Conservation (phyloP, 2,797 vertebrate genomes). For the Eleutherodactylus coqui region DNA sequence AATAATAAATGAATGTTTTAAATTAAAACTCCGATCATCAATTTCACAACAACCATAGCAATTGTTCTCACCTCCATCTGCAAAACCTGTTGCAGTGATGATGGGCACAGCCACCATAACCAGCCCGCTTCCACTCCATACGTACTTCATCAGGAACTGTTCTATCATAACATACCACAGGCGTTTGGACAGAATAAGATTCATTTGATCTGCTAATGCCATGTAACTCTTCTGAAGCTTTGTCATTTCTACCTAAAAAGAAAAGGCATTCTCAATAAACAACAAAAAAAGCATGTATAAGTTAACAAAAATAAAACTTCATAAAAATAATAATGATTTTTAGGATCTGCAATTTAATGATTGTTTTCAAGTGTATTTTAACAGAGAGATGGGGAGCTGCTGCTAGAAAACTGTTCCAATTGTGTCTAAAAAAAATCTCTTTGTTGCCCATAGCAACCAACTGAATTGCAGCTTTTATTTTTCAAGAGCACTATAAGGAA, state of each 20-base stretch:
- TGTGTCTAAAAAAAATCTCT: too few species aligned
- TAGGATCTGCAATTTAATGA: not conserved
- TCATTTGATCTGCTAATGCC: constrained; percentile 92
- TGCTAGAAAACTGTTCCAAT: too few species aligned
- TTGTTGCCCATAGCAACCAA: too few species aligned
- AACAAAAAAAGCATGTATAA: not conserved
- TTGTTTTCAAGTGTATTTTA: too few species aligned
- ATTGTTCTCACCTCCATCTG: constrained; percentile 87
- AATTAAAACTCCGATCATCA: not conserved
- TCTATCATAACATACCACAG: constrained; percentile 99
- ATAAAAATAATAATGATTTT: not conserved
- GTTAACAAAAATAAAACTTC: not conserved
- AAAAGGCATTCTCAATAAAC: not conserved
- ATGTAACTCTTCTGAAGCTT: constrained; percentile 96
- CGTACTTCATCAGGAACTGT: constrained; percentile 99
- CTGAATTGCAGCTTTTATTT: too few species aligned
- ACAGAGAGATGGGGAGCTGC: too few species aligned
- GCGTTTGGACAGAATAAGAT: constrained; percentile 95
- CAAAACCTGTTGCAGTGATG: constrained; percentile 95
- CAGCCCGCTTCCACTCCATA: constrained; percentile 94
- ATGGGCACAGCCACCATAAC: constrained; percentile 98
- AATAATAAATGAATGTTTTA: not conserved
- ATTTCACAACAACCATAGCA: not conserved
- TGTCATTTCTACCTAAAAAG: constrained; percentile 91
- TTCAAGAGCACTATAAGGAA: too few species aligned